These are phyloP conservation scores for Alces alces DNA, from an alignment of 2,113 vertebrate genomes.

Conservation along the genomic window DNA sequence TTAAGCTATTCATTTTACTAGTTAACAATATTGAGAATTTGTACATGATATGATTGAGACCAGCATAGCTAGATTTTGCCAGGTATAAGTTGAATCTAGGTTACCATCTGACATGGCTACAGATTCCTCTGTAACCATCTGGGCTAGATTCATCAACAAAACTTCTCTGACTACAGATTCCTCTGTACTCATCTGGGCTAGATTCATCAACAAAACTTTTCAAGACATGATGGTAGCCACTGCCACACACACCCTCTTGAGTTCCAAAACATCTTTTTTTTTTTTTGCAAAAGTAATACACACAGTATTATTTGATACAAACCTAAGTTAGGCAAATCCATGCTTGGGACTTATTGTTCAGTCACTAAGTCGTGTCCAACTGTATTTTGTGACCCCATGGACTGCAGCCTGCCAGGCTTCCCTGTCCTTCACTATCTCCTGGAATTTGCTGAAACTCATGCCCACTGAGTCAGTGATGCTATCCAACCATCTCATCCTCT, in stretches of 20 bases:
- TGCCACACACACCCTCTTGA: neutral
- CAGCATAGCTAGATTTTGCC: neutral
- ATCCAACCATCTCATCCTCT: neutral
- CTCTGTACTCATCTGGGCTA: neutral
- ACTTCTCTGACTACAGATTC: neutral
- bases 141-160: neutral
- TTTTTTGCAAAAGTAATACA: slow-evolving; percentile 37
- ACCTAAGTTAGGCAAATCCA: neutral
- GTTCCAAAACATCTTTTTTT: neutral
- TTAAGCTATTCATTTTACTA: neutral
- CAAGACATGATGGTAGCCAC: neutral
- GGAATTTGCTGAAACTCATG: neutral
- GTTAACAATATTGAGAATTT: neutral
- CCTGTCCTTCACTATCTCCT: neutral
- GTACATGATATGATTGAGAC: neutral
- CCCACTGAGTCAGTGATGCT: neutral
- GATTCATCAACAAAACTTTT: neutral
- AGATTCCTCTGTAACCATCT: neutral
- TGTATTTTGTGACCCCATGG: neutral
- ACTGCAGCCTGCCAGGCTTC: neutral
- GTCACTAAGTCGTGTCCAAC: accelerated
- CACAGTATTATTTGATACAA: neutral
- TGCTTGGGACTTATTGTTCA: neutral
- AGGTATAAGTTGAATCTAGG: neutral
- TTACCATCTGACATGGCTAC: neutral